Evolutionary conservation across 2,113 vertebrate species (phyloP).

Genomic region (Ahaetulla prasina): DNA sequence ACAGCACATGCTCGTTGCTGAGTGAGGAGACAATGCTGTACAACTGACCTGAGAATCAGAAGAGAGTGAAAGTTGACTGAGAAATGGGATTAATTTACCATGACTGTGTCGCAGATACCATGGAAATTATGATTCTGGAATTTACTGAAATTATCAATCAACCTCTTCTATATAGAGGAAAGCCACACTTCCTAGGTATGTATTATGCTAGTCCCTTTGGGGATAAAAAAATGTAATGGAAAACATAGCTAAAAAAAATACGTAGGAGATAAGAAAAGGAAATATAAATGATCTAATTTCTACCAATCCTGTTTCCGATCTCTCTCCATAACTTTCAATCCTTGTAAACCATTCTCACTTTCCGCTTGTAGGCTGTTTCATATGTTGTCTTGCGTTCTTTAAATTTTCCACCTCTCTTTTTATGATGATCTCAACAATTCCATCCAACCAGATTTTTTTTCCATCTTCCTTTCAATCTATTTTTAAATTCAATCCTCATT

Average conservation of each 20-base stretch:
- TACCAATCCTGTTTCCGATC: neutral
- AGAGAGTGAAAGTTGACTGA: neutral
- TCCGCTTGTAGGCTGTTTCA: neutral
- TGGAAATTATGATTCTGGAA: no score
- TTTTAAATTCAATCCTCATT: neutral
- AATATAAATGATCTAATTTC: neutral
- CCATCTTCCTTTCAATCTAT: neutral
- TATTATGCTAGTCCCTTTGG: neutral
- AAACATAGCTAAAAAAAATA: neutral
- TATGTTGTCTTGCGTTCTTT: neutral
- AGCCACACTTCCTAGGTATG: neutral
- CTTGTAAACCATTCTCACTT: neutral
- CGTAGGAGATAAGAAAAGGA: neutral
- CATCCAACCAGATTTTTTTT: neutral
- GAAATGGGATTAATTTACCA: no score
- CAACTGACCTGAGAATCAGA: slow-evolving; percentile 77
- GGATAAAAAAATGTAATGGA: neutral
- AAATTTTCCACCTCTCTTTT: neutral
- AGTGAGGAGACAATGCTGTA: slow-evolving; percentile 87
- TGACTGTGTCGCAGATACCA: neutral
- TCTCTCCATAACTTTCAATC: neutral
- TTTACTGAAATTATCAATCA: neutral
- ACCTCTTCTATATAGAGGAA: neutral
- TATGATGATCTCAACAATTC: neutral
- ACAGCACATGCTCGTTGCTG: slow-evolving; percentile 86